Conservation (phyloP, 2,113 vertebrate genomes). For the Capreolus pygargus region DNA sequence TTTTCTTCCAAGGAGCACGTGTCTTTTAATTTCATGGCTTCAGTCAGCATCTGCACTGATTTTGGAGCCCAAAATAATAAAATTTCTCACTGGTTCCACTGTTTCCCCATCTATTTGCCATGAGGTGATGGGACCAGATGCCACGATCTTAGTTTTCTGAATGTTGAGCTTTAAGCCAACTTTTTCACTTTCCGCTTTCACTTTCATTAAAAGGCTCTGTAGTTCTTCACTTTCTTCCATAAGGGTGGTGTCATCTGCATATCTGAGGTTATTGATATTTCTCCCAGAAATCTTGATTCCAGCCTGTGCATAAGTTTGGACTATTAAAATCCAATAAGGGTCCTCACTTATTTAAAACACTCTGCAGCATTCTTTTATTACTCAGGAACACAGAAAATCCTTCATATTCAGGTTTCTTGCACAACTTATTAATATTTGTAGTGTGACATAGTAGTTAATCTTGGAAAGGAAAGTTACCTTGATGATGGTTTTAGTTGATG, state of each 20-base stretch:
- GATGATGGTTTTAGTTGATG: background rate
- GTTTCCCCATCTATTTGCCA: background rate
- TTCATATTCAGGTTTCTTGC: background rate
- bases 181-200: background rate
- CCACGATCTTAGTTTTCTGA: background rate
- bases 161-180: background rate
- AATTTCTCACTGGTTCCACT: background rate
- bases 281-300: background rate
- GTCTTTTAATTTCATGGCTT: background rate
- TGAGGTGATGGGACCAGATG: background rate
- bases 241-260: background rate
- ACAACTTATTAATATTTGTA: background rate
- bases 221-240: background rate
- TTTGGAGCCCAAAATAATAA: background rate
- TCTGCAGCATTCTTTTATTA: background rate
- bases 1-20: background rate
- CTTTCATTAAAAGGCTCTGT: background rate
- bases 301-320: background rate
- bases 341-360: background rate
- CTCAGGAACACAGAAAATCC: background rate
- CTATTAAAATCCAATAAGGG: background rate
- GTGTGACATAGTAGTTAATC: background rate
- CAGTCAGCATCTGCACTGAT: background rate
- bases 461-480: background rate
- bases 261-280: background rate